These are phyloP conservation scores for Muscina levida DNA, from an alignment of 2,888 invertebrate species.

Conservation along the genomic window DNA sequence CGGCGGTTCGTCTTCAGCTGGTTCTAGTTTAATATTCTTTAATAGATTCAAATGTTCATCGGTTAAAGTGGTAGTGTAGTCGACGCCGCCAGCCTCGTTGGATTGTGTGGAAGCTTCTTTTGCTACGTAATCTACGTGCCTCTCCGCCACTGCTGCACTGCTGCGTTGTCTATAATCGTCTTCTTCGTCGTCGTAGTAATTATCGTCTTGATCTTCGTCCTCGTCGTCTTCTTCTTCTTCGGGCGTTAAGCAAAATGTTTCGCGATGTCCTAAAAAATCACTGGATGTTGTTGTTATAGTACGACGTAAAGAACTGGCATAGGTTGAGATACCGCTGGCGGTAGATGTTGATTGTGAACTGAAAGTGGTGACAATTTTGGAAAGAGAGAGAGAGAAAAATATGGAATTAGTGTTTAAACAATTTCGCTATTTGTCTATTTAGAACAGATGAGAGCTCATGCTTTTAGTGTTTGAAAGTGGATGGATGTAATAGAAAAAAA, in stretches of 20 bases:
- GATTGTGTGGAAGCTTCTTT: conserved; percentile 36
- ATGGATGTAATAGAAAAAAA: too few relatives aligned
- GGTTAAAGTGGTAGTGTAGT: conserved; percentile 31
- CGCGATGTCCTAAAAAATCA: conserved; percentile 79
- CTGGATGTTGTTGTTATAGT: conserved; percentile 79
- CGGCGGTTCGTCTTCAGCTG: conserved; percentile 14
- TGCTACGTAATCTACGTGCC: conserved; percentile 47
- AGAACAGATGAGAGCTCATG: conserved; percentile 42
- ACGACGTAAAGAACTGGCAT: conserved; percentile 79
- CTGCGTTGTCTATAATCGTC: conserved; percentile 46
- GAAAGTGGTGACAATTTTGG: conserved; percentile 44
- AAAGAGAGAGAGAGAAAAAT: neutral
- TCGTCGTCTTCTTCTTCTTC: conserved; percentile 74
- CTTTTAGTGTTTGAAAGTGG: conserved; percentile 56
- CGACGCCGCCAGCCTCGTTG: conserved; percentile 29
- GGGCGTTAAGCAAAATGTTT: conserved; percentile 78
- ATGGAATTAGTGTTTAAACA: neutral
- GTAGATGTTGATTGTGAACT: conserved; percentile 79
- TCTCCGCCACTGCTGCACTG: too few relatives aligned
- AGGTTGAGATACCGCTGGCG: conserved; percentile 79
- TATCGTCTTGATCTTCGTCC: conserved; percentile 63
- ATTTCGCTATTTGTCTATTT: too few relatives aligned
- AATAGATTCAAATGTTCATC: conserved; percentile 60
- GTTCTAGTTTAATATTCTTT: conserved; percentile 61
- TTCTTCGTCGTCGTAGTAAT: conserved; percentile 55